Evolutionary conservation across 2,113 vertebrate genomes (phyloP).

Genomic region (Gobius niger): DNA sequence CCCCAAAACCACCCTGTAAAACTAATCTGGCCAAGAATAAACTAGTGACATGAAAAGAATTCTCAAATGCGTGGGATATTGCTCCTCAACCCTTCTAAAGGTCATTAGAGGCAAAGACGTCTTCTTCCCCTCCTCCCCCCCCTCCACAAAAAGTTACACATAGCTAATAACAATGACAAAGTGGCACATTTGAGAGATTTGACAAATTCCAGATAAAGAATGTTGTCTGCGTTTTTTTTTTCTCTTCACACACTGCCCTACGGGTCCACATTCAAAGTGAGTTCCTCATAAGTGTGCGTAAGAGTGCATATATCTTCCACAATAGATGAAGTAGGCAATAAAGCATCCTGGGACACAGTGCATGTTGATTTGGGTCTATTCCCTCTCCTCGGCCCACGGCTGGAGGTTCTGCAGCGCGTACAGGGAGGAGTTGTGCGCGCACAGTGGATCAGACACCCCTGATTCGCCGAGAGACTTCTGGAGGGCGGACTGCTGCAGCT

Average conservation of each 20-base stretch:
- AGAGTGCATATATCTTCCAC: slow-evolving; percentile 35
- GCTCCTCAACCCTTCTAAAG: slow-evolving; percentile 19
- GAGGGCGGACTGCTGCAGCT: slow-evolving; percentile 96
- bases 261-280: slow-evolving; percentile 43
- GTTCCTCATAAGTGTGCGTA: slow-evolving; percentile 41
- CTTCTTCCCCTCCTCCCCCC: slow-evolving; percentile 2
- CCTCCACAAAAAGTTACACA: slow-evolving; percentile 37
- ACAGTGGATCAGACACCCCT: slow-evolving; percentile 89
- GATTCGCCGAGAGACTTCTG: slow-evolving; percentile 96
- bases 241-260: slow-evolving; percentile 22
- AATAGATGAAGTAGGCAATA: slow-evolving; percentile 6
- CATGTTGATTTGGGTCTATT: slow-evolving; percentile 66
- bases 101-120: neutral
- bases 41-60: slow-evolving; percentile 21
- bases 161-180: slow-evolving; percentile 24
- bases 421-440: slow-evolving; percentile 96
- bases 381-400: slow-evolving; percentile 94
- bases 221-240: slow-evolving; percentile 35
- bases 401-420: slow-evolving; percentile 98
- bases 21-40: slow-evolving; percentile 8
- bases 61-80: slow-evolving; percentile 9
- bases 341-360: slow-evolving; percentile 20
- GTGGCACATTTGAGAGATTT: slow-evolving; percentile 28
- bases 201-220: slow-evolving; percentile 22
- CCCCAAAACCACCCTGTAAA: slow-evolving; percentile 7